phyloP scores from a whole-genome alignment of 2,888 invertebrate genomes.

The Amphipoea lucens region DNA sequence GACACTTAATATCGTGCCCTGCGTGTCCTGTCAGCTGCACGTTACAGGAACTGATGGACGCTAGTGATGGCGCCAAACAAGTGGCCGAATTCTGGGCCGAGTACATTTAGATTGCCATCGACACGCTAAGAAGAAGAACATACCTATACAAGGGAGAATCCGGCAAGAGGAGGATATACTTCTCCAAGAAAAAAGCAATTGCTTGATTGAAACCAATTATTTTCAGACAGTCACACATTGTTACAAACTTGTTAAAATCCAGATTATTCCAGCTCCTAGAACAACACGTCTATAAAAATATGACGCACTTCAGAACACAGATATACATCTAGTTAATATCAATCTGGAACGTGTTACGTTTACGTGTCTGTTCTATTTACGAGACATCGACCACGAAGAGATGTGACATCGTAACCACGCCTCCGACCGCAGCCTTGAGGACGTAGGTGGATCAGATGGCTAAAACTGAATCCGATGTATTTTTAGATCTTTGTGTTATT shows the following conservation, averaged over 20 bases:
- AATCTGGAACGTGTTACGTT: slow-evolving; percentile 42
- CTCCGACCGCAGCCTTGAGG: slow-evolving; percentile 64
- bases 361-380: slow-evolving; percentile 45
- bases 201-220: slow-evolving; percentile 38
- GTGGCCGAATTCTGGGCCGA: too few species aligned
- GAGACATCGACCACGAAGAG: slow-evolving; percentile 30
- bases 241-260: slow-evolving; percentile 8
- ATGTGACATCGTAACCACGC: slow-evolving; percentile 61
- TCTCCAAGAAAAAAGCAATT: neutral
- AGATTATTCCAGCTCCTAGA: slow-evolving; percentile 40
- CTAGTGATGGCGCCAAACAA: too few species aligned
- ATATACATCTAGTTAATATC: slow-evolving; percentile 19
- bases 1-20: too few species aligned
- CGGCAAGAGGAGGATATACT: neutral
- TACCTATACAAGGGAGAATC: slow-evolving; percentile 3
- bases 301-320: slow-evolving; percentile 44
- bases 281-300: slow-evolving; percentile 47
- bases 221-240: neutral
- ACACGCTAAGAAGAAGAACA: too few species aligned
- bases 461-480: slow-evolving; percentile 45
- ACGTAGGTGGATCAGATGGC: slow-evolving; percentile 48
- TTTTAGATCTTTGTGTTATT: slow-evolving; percentile 56
- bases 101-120: too few species aligned
- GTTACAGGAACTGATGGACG: too few species aligned
- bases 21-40: too few species aligned